These are phyloP conservation scores for Echinometra lucunter DNA, from an alignment of 53 echinoderm and acorn worm genomes.

Conservation along the genomic window DNA sequence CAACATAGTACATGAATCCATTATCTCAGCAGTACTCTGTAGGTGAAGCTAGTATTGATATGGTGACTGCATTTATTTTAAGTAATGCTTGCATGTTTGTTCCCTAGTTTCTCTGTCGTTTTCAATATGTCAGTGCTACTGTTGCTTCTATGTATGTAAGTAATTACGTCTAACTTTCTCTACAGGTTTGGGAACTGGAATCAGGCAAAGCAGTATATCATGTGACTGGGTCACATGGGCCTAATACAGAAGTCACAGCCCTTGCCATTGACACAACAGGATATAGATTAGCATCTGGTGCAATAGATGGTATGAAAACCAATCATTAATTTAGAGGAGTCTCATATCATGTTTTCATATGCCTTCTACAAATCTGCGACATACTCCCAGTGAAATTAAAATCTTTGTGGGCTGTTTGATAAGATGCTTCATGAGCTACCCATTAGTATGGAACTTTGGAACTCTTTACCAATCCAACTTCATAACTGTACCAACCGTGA, in stretches of 20 bases:
- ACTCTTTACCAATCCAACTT: no score
- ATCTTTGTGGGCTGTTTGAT: no score
- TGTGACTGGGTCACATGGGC: constrained; percentile 92
- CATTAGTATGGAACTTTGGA: no score
- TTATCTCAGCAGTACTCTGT: not conserved
- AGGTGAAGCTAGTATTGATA: not conserved
- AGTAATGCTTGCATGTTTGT: not conserved
- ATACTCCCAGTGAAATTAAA: not conserved
- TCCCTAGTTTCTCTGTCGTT: not conserved
- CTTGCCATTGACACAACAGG: constrained; percentile 92
- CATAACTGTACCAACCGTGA: no score
- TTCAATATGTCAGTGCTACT: not conserved
- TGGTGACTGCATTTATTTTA: not conserved
- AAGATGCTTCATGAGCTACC: no score
- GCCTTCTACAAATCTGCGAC: not conserved
- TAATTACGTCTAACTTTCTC: not conserved
- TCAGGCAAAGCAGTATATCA: constrained; percentile 87
- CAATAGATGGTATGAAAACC: constrained; percentile 86
- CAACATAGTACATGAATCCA: no score
- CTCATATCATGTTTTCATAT: not conserved
- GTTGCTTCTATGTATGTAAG: not conserved
- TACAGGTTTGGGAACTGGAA: constrained; percentile 94
- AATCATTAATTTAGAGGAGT: not conserved
- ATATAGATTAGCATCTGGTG: constrained; percentile 94
- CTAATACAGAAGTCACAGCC: constrained; percentile 90